Percentiles rank a stretch among this genome's conserved stretches.
These are phyloP conservation scores for Zaprionus obscuricornis DNA, from an alignment of 2,888 invertebrate genomes.

Conservation along the genomic window DNA sequence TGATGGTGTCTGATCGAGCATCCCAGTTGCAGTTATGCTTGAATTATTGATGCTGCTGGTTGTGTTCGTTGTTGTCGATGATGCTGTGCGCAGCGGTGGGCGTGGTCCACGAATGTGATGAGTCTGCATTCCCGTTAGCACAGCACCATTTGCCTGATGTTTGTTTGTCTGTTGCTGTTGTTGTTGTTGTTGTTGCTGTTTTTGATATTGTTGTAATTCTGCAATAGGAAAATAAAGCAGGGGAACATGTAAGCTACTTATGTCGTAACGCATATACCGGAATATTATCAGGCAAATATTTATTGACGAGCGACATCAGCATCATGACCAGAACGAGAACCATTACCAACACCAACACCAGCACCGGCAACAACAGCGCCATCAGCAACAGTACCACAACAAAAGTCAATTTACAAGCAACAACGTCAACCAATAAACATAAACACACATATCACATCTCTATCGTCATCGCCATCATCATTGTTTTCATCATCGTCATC, in stretches of 20 bases:
- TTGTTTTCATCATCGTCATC: constrained; percentile 6
- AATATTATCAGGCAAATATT: constrained; percentile 70
- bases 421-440: constrained; percentile 58
- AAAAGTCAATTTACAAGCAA: constrained; percentile 69
- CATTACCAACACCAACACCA: constrained; percentile 19
- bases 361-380: constrained; percentile 2
- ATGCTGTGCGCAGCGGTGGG: constrained; percentile 83
- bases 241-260: constrained; percentile 61
- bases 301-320: constrained; percentile 34
- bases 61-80: constrained; percentile 65
- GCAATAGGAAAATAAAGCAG: constrained; percentile 20
- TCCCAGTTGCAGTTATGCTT: constrained; percentile 18
- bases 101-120: constrained; percentile 83
- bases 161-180: constrained; percentile 79
- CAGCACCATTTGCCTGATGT: constrained; percentile 81
- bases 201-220: constrained; percentile 77
- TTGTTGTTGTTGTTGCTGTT: constrained; percentile 64
- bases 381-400: constrained; percentile 20
- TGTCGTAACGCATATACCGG: constrained; percentile 66
- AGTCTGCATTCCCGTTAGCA: constrained; percentile 74
- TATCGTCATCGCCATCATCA: constrained; percentile 6
- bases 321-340: constrained; percentile 8
- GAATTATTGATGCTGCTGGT: constrained; percentile 43
- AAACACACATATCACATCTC: too few species aligned
- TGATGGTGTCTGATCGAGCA: constrained; percentile 79